Evolutionary conservation across 2,888 invertebrate species (phyloP).

Genomic region (Apodemia zela): DNA sequence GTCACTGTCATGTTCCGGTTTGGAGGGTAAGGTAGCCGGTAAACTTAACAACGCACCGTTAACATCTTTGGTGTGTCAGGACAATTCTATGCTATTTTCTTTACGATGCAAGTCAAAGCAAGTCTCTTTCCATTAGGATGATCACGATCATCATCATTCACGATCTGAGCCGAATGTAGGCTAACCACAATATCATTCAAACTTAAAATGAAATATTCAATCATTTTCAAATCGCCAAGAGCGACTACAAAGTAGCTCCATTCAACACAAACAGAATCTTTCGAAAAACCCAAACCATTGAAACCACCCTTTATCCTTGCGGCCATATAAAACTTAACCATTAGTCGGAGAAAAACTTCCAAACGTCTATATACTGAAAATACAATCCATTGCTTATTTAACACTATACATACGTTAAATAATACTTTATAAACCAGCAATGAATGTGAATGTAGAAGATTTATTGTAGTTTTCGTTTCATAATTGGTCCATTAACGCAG

Average conservation of each 20-base stretch:
- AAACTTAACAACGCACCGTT: no score
- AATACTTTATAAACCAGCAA: constrained; percentile 18
- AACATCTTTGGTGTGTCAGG: no score
- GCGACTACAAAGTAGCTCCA: constrained; percentile 9
- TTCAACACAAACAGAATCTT: constrained; percentile 25
- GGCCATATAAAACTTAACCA: constrained; percentile 28
- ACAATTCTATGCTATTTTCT: no score
- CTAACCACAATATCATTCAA: no score
- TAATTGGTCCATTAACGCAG: constrained; percentile 34
- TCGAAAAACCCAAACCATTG: constrained; percentile 30
- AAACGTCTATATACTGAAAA: not conserved
- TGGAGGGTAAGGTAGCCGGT: no score
- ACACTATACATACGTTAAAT: not conserved
- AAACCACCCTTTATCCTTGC: constrained; percentile 33
- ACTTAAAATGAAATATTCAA: not conserved
- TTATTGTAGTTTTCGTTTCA: not conserved
- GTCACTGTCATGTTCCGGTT: no score
- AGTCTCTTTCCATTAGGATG: no score
- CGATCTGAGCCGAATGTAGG: no score
- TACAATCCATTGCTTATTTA: constrained; percentile 12
- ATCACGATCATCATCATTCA: no score
- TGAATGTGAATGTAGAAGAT: constrained; percentile 20
- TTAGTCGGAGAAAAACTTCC: constrained; percentile 15
- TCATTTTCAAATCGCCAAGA: constrained; percentile 4
- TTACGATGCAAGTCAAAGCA: no score